Conservation (phyloP, 2,888 invertebrate species). For the Lathronympha strigana region DNA sequence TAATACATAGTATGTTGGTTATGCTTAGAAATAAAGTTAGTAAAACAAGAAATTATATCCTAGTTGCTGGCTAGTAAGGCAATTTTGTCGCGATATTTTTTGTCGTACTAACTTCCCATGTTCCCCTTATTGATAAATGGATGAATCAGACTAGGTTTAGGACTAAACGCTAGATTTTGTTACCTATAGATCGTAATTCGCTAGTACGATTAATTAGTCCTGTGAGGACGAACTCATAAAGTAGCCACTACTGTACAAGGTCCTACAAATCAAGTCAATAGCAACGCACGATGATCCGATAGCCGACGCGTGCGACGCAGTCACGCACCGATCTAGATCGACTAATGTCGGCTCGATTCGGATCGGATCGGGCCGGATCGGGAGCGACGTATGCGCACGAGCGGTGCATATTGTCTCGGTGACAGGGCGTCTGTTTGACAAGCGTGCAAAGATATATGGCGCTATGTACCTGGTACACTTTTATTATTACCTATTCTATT, state of each 20-base stretch:
- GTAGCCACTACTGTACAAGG: not conserved
- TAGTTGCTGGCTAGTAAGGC: too few species aligned
- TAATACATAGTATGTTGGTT: too few species aligned
- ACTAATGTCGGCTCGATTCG: constrained; percentile 43
- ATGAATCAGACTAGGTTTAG: too few species aligned
- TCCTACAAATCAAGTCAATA: constrained; percentile 13
- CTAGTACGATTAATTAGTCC: too few species aligned
- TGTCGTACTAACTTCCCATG: too few species aligned
- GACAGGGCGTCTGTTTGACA: constrained; percentile 8
- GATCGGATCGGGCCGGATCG: constrained; percentile 8
- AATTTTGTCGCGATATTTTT: too few species aligned
- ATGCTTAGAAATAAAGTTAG: too few species aligned
- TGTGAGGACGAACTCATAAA: not conserved
- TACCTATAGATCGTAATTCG: too few species aligned
- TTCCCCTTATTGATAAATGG: too few species aligned
- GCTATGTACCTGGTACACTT: too few species aligned
- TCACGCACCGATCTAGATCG: constrained; percentile 54
- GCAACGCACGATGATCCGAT: constrained; percentile 24
- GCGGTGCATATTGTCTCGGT: constrained; percentile 16
- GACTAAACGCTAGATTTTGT: too few species aligned
- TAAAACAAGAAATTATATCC: not conserved
- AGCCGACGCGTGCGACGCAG: constrained; percentile 58
- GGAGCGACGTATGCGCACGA: constrained; percentile 27
- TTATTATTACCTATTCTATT: too few species aligned
- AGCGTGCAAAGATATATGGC: not conserved